Percentiles rank a stretch among this genome's conserved stretches.
phyloP scores from a whole-genome alignment of 2,797 vertebrate genomes.

The Xenopus petersii region DNA sequence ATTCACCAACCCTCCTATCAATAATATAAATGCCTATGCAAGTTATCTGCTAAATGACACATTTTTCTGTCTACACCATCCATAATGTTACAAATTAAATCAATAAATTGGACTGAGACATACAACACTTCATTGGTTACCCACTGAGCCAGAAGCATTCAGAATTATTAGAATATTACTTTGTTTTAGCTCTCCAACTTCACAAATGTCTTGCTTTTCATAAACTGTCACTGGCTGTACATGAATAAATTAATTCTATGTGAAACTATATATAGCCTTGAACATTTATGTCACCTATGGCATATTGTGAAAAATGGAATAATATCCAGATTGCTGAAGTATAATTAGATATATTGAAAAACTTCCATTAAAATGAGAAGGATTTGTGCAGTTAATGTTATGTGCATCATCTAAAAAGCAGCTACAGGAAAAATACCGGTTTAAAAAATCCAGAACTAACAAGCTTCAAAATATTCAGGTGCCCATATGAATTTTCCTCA shows the following conservation, averaged over 20 bases:
- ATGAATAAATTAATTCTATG: constrained; percentile 20
- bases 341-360: constrained; percentile 37
- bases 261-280: constrained; percentile 27
- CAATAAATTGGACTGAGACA: constrained; percentile 14
- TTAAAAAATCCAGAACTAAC: constrained; percentile 13
- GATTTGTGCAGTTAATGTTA: constrained; percentile 19
- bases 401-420: constrained; percentile 17
- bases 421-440: neutral
- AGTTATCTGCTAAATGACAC: constrained; percentile 27
- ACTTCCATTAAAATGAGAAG: constrained; percentile 37
- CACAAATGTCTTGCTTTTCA: constrained; percentile 1
- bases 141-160: constrained; percentile 5
- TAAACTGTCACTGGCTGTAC: constrained; percentile 14
- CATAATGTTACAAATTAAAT: constrained; percentile 20
- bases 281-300: constrained; percentile 21
- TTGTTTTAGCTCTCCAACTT: constrained; percentile 10
- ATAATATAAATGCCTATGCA: constrained; percentile 12
- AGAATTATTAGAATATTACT: constrained; percentile 6
- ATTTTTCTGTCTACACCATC: constrained; percentile 5
- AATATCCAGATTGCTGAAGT: constrained; percentile 19
- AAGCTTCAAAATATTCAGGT: constrained; percentile 51
- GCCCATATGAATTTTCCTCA: constrained; percentile 54
- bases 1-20: neutral
- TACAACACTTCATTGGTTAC: constrained; percentile 9
- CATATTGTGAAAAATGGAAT: constrained; percentile 24